Evolutionary conservation across 2,888 invertebrate species (phyloP).

Genomic region (Diloba caeruleocephala): DNA sequence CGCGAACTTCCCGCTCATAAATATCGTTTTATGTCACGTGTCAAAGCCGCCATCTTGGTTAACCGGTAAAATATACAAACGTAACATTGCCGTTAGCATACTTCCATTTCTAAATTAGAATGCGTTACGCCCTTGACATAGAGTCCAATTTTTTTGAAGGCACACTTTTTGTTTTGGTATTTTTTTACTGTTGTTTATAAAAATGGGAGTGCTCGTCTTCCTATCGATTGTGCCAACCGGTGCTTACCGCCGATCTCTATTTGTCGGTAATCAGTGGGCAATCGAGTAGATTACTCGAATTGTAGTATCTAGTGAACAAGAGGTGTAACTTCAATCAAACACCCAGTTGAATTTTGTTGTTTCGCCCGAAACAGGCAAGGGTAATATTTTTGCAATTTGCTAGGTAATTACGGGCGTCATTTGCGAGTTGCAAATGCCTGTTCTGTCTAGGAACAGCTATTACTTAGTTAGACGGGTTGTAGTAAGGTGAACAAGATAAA

Average conservation of each 20-base stretch:
- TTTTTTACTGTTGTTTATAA: slow-evolving; percentile 67
- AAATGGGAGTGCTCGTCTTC: slow-evolving; percentile 76
- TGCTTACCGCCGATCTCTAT: slow-evolving; percentile 86
- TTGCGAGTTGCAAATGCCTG: slow-evolving; percentile 45
- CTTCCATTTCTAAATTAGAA: slow-evolving; percentile 57
- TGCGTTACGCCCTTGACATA: slow-evolving; percentile 70
- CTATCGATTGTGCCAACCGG: slow-evolving; percentile 88
- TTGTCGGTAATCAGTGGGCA: slow-evolving; percentile 74
- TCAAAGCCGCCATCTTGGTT: slow-evolving; percentile 83
- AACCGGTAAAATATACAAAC: slow-evolving; percentile 70
- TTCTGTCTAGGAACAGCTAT: slow-evolving; percentile 34
- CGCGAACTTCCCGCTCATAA: slow-evolving; percentile 85
- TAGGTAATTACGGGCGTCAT: slow-evolving; percentile 45
- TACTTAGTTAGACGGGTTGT: slow-evolving; percentile 31
- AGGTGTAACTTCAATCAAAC: slow-evolving; percentile 59
- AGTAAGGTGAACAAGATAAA: slow-evolving; percentile 29
- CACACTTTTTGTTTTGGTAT: slow-evolving; percentile 53
- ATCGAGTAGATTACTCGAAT: slow-evolving; percentile 78
- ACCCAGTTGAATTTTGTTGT: slow-evolving; percentile 56
- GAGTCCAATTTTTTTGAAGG: slow-evolving; percentile 64
- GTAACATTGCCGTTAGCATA: slow-evolving; percentile 59
- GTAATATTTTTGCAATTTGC: slow-evolving; percentile 48
- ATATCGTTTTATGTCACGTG: slow-evolving; percentile 86
- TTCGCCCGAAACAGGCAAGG: slow-evolving; percentile 36
- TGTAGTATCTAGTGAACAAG: slow-evolving; percentile 59